Evolutionary conservation across 2,113 vertebrate species (phyloP).

Genomic region (Butastur rufipennis): DNA sequence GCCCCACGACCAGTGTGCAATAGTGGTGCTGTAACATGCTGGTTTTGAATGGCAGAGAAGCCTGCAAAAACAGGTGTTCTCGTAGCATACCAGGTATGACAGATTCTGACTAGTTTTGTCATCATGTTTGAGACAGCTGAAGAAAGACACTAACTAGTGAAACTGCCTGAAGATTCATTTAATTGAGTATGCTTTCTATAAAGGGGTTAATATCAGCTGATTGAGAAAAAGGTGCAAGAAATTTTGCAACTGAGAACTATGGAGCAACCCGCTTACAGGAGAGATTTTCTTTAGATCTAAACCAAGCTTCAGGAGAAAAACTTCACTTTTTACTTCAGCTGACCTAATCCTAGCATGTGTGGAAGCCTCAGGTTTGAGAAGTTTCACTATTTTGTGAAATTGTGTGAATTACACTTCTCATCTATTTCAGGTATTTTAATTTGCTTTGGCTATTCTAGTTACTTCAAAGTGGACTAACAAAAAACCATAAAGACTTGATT

Average conservation of each 20-base stretch:
- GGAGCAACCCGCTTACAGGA: neutral
- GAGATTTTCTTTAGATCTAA: neutral
- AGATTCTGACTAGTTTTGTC: neutral
- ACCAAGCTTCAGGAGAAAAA: neutral
- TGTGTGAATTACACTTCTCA: neutral
- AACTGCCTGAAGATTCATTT: neutral
- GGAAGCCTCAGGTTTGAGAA: neutral
- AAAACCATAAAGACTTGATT: neutral
- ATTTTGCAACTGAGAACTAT: neutral
- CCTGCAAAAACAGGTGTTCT: neutral
- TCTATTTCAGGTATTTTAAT: neutral
- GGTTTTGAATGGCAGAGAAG: neutral
- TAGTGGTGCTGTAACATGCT: neutral
- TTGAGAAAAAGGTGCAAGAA: slow-evolving; percentile 38
- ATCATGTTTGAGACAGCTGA: neutral
- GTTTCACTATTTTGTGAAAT: neutral
- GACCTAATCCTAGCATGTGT: neutral
- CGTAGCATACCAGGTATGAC: neutral
- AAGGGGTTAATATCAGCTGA: neutral
- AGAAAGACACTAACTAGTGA: neutral
- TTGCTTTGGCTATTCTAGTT: neutral
- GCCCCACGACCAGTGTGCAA: neutral
- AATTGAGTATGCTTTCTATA: neutral
- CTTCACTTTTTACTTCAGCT: neutral
- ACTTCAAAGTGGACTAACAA: neutral